Percentiles rank a stretch among this genome's conserved stretches.
Evolutionary conservation across 2,888 invertebrate species (phyloP).

Genomic region (Heliconius cydno): DNA sequence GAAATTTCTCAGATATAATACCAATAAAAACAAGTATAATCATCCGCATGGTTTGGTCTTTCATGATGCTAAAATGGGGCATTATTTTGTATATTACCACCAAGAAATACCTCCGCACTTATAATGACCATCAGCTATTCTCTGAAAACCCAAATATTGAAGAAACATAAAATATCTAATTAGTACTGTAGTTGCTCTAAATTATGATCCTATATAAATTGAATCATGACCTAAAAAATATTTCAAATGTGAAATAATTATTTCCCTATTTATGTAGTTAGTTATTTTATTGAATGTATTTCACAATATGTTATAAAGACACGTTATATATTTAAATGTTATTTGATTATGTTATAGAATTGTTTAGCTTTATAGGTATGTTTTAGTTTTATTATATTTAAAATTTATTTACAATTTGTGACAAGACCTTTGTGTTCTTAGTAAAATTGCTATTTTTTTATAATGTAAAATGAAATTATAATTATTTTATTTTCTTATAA

Average conservation of each 20-base stretch:
- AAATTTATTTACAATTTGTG: not conserved
- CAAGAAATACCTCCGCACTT: conserved; percentile 73
- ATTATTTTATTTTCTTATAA: not conserved
- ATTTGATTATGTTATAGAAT: not conserved
- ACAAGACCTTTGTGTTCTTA: not conserved
- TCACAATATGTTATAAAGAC: not conserved
- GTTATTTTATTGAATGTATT: not conserved
- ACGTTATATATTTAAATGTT: not conserved
- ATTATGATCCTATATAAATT: not conserved
- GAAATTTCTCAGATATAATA: conserved; percentile 63
- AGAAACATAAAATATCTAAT: conserved; percentile 64
- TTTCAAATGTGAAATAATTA: not conserved
- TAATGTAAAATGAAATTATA: too few relatives aligned
- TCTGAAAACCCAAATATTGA: conserved; percentile 76
- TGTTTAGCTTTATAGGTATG: not conserved
- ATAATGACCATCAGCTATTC: conserved; percentile 76
- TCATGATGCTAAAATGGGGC: conserved; percentile 83
- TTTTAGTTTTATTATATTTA: not conserved
- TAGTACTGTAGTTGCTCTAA: not conserved
- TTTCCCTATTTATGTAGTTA: not conserved
- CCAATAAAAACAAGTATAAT: conserved; percentile 76
- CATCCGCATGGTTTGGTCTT: conserved; percentile 79
- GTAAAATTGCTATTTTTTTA: not conserved
- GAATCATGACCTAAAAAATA: not conserved
- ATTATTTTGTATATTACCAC: conserved; percentile 73